Evolutionary conservation across 1,140 invertebrate genomes (phyloP).

Genomic region (Trichonephila clavipes): DNA sequence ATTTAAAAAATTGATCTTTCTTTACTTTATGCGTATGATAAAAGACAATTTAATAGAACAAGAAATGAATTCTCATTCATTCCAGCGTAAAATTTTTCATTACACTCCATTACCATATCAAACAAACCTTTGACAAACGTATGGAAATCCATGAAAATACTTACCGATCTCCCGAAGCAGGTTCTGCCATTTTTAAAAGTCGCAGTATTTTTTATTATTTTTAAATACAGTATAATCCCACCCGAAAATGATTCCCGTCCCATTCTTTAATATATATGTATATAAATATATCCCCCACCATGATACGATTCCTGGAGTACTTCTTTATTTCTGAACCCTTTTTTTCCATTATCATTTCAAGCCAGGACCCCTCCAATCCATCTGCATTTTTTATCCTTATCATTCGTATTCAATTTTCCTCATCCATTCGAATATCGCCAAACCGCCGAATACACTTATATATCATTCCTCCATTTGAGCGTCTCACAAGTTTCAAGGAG

Average conservation of each 20-base stretch:
- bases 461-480: conserved; percentile 26
- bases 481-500: background rate
- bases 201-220: background rate
- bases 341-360: conserved; percentile 59
- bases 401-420: conserved; percentile 73
- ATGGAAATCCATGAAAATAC: conserved; percentile 35
- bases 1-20: background rate
- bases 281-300: background rate
- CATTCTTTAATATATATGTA: conserved; percentile 56
- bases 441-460: conserved; percentile 55
- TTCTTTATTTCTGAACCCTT: conserved; percentile 46
- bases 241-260: conserved; percentile 23
- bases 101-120: conserved; percentile 18
- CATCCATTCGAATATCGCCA: conserved; percentile 46
- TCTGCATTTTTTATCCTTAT: conserved; percentile 74
- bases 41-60: background rate
- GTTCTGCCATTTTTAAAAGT: background rate
- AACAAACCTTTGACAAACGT: conserved; percentile 15
- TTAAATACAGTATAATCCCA: conserved; percentile 43
- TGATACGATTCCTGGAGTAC: conserved; percentile 25
- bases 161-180: background rate
- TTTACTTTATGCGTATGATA: background rate
- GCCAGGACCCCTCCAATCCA: conserved; percentile 56
- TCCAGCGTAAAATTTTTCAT: background rate
- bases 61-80: background rate